These are phyloP conservation scores for Escarpia spicata DNA, from an alignment of 2,888 invertebrate species.

Conservation along the genomic window DNA sequence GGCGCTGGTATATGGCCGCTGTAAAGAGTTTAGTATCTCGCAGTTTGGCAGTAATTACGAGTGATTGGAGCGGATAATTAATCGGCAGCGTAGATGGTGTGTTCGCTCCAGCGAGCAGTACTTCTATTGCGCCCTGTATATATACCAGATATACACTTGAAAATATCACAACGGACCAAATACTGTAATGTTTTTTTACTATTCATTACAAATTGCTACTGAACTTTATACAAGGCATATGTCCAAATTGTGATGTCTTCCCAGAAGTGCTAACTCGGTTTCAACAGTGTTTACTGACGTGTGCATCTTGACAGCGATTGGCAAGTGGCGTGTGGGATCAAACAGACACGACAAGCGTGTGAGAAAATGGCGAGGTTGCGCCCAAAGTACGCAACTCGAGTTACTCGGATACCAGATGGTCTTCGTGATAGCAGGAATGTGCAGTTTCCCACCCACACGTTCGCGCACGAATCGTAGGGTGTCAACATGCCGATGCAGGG, in stretches of 20 bases:
- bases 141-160: background rate
- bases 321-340: background rate
- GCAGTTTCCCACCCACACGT: background rate
- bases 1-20: slow-evolving; percentile 10
- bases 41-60: slow-evolving; percentile 12
- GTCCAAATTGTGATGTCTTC: background rate
- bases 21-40: background rate
- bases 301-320: background rate
- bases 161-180: background rate
- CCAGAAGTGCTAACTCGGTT: background rate
- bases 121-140: background rate
- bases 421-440: background rate
- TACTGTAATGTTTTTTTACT: background rate
- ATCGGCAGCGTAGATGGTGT: background rate
- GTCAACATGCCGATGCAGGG: background rate
- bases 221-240: background rate
- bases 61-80: background rate
- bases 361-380: background rate
- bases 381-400: background rate
- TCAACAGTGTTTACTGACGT: background rate
- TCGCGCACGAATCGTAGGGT: background rate
- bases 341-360: background rate
- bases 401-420: background rate
- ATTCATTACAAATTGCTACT: background rate
- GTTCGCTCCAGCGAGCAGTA: background rate